Evolutionary conservation across 2,113 vertebrate genomes (phyloP).

Genomic region (Ptilorrhoa leucosticta): DNA sequence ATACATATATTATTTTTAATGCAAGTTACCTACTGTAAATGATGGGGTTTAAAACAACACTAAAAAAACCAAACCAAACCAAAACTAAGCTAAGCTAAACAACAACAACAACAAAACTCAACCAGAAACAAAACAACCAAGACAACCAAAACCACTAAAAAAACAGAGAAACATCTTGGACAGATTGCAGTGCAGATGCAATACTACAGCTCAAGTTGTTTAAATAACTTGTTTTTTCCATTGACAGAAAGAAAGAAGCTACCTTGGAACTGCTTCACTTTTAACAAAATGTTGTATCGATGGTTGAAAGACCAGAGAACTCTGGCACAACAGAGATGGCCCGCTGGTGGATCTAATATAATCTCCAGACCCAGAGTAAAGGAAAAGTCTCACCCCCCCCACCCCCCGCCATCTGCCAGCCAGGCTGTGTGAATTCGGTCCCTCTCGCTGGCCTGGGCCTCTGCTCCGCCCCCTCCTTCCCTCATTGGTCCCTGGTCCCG

Average conservation of each 20-base stretch:
- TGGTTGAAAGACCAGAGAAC: no score
- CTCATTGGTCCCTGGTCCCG: no score
- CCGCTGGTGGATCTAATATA: no score
- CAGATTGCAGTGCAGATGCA: not conserved
- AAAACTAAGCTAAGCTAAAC: not conserved
- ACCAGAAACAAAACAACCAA: not conserved
- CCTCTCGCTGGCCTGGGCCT: no score
- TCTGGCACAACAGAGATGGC: no score
- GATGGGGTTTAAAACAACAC: not conserved
- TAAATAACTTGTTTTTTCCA: not conserved
- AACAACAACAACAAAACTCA: not conserved
- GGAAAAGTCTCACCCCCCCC: no score
- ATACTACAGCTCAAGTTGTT: not conserved
- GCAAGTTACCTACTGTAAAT: not conserved
- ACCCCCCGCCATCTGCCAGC: no score
- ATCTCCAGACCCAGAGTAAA: no score
- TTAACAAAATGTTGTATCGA: no score
- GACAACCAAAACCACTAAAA: not conserved
- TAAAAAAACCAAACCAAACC: not conserved
- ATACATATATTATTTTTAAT: not conserved
- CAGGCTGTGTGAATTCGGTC: no score
- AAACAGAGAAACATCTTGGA: fast-evolving
- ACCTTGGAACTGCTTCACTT: not conserved
- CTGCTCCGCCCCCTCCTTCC: no score
- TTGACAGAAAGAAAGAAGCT: not conserved